Conservation (phyloP, 2,797 vertebrate species). For the Phrynocephalus vlangalii region DNA sequence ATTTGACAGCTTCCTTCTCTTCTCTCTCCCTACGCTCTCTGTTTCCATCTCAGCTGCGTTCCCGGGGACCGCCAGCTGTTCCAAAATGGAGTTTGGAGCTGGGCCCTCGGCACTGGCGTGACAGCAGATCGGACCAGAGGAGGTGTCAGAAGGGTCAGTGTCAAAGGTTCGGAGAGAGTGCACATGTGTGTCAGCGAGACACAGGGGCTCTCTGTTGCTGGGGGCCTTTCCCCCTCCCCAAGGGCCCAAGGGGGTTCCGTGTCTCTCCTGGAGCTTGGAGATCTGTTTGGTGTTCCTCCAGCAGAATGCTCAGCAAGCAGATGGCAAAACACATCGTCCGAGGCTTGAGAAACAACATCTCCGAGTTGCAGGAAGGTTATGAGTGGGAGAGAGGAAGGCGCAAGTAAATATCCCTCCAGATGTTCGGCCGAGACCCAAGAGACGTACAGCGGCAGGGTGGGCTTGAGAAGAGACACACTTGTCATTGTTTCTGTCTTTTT, state of each 20-base stretch:
- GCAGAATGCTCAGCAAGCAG: conserved; percentile 3
- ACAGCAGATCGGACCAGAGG: neutral
- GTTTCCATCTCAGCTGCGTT: neutral
- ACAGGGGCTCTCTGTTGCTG: neutral
- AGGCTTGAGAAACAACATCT: neutral
- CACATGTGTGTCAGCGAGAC: neutral
- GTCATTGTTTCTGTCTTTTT: neutral
- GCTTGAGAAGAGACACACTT: neutral
- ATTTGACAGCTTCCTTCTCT: neutral
- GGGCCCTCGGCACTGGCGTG: conserved; percentile 1
- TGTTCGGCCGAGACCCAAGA: conserved; percentile 9
- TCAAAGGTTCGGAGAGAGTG: conserved; percentile 16
- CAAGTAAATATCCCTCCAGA: conserved; percentile 8
- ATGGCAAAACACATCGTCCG: neutral
- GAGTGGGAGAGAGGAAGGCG: neutral
- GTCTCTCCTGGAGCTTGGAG: neutral
- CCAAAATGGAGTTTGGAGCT: neutral
- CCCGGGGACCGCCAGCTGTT: neutral
- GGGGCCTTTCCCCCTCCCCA: conserved; percentile 6
- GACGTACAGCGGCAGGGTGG: neutral
- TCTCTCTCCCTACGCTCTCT: neutral
- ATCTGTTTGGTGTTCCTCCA: neutral
- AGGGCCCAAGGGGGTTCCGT: neutral
- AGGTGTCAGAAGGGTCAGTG: conserved; percentile 9
- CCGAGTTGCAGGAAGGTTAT: conserved; percentile 5